Evolutionary conservation across 2,113 vertebrate genomes (phyloP).

Genomic region (Crocuta crocuta): DNA sequence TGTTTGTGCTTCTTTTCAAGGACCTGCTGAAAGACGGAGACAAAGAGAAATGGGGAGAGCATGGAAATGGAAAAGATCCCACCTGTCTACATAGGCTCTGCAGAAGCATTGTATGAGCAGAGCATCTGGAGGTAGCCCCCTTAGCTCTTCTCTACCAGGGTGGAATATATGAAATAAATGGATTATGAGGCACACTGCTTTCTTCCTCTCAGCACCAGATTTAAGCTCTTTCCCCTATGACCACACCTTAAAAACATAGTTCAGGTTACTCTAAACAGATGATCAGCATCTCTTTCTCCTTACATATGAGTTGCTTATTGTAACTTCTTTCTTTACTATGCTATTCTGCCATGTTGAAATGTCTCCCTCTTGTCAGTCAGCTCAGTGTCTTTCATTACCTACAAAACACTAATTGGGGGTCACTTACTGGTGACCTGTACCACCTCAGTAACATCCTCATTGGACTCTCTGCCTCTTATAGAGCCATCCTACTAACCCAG

Average conservation of each 20-base stretch:
- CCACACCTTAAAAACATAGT: background rate
- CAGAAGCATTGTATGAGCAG: background rate
- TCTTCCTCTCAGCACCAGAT: conserved; percentile 5
- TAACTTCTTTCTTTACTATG: background rate
- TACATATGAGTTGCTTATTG: background rate
- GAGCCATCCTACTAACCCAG: background rate
- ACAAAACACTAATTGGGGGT: background rate
- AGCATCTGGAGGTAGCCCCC: conserved; percentile 32
- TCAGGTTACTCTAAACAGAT: background rate
- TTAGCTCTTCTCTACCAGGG: background rate
- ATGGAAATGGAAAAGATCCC: accelerated
- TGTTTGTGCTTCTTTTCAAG: conserved; percentile 42
- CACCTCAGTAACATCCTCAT: background rate
- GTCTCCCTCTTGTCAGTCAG: background rate
- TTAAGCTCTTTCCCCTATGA: background rate
- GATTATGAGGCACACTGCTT: background rate
- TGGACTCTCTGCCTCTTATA: conserved; percentile 15
- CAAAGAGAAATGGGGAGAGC: background rate
- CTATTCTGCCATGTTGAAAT: background rate
- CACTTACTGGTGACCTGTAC: background rate
- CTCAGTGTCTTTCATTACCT: background rate
- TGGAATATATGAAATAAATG: background rate
- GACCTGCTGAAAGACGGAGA: background rate
- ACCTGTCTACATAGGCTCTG: no score
- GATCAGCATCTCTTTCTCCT: background rate